phyloP scores from a whole-genome alignment of 1,140 invertebrate genomes.

The Doryteuthis pealeii region DNA sequence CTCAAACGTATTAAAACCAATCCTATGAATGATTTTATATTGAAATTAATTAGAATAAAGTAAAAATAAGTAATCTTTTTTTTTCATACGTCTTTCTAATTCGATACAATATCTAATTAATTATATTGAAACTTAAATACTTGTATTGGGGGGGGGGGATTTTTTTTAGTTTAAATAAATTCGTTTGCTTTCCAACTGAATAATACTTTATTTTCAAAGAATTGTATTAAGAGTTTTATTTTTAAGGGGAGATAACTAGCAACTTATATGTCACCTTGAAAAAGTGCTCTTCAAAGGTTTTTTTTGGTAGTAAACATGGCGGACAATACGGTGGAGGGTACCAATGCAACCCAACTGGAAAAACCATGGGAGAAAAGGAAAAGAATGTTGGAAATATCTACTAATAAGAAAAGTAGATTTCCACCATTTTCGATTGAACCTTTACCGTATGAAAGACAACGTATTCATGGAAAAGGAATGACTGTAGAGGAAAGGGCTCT shows the following conservation, averaged over 20 bases:
- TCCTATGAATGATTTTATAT: no score
- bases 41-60: no score
- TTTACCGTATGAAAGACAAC: slow-evolving; percentile 45
- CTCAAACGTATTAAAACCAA: no score
- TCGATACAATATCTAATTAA: no score
- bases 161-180: no score
- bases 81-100: no score
- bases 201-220: no score
- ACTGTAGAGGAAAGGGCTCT: slow-evolving; percentile 49
- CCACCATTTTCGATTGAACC: slow-evolving; percentile 56
- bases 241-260: not conserved
- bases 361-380: slow-evolving; percentile 35
- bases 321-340: slow-evolving; percentile 2
- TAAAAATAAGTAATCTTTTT: no score
- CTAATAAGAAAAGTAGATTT: slow-evolving; percentile 37
- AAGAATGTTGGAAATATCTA: slow-evolving; percentile 28
- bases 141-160: no score
- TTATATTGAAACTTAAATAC: no score
- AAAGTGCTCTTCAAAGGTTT: not conserved
- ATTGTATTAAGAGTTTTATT: no score
- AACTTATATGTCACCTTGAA: not conserved
- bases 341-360: slow-evolving; percentile 25
- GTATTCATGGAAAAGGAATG: slow-evolving; percentile 45
- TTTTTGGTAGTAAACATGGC: slow-evolving; percentile 21
- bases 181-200: no score